A percentile compares a stretch with the other conserved stretches of the same genome.
phyloP scores from a whole-genome alignment of 2,797 vertebrate genomes.

The Hippopotamyrus pictus region DNA sequence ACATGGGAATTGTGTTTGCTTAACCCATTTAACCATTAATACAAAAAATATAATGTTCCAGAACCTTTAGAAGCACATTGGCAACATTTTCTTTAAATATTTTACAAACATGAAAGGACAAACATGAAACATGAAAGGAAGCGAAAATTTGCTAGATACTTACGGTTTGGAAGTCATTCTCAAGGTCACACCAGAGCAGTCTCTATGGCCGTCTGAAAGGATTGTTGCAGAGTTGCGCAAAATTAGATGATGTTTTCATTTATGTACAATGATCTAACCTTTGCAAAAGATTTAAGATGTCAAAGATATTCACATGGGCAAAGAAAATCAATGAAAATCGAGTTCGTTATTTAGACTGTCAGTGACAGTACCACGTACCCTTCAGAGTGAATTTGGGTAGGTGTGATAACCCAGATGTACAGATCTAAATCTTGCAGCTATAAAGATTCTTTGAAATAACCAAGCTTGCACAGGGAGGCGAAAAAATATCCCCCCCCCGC shows the following conservation, averaged over 20 bases:
- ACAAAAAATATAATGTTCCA: not conserved
- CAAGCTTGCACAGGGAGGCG: not conserved
- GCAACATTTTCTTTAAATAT: not conserved
- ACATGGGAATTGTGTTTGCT: slow-evolving; percentile 3
- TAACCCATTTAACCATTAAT: not conserved
- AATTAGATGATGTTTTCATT: not conserved
- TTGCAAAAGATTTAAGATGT: not conserved
- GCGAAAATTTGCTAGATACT: slow-evolving; percentile 45
- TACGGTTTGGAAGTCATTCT: slow-evolving; percentile 84
- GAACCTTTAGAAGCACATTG: not conserved
- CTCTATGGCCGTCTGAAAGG: slow-evolving; percentile 83
- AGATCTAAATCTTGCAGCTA: not conserved
- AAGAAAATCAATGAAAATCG: not conserved
- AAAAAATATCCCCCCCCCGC: not conserved
- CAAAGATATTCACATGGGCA: not conserved
- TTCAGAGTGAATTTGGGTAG: not conserved
- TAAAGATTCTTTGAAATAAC: not conserved
- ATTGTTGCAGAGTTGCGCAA: not conserved
- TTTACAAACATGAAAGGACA: not conserved
- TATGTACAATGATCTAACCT: not conserved
- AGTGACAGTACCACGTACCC: not conserved
- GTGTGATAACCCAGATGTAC: not conserved
- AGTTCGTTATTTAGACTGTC: not conserved
- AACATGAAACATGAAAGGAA: not conserved
- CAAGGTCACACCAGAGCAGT: slow-evolving; percentile 87